Evolutionary conservation across 2,113 vertebrate species (phyloP).

Genomic region (Tachysurus vachellii): DNA sequence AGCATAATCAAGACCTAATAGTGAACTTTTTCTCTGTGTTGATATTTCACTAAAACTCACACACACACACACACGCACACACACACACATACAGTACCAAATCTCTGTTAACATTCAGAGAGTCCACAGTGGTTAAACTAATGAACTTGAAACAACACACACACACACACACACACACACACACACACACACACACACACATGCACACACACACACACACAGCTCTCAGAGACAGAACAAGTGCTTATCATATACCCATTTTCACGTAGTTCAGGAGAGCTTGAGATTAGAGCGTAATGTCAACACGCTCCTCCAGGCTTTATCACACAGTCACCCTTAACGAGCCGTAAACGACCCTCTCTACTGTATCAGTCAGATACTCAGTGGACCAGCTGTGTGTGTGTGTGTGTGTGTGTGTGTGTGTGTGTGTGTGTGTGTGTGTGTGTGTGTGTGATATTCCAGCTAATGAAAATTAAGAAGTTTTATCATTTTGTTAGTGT

Average conservation of each 20-base stretch:
- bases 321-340: conserved; percentile 48
- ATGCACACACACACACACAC: conserved; percentile 24
- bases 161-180: neutral
- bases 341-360: conserved; percentile 36
- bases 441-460: conserved; percentile 19
- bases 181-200: conserved; percentile 4
- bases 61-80: neutral
- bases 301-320: conserved; percentile 49
- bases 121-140: conserved; percentile 42
- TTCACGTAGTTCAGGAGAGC: conserved; percentile 48
- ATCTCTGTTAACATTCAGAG: conserved; percentile 50
- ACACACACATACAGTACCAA: conserved; percentile 23
- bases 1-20: neutral
- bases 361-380: conserved; percentile 44
- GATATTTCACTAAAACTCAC: neutral
- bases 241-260: conserved; percentile 58
- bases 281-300: conserved; percentile 53
- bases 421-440: neutral
- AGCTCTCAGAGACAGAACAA: conserved; percentile 37
- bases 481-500: neutral
- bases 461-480: neutral
- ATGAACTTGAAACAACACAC: conserved; percentile 49
- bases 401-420: conserved; percentile 33
- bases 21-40: neutral
- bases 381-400: conserved; percentile 53